Evolutionary conservation across 2,888 invertebrate genomes (phyloP).

Genomic region (Tineola bisselliella): DNA sequence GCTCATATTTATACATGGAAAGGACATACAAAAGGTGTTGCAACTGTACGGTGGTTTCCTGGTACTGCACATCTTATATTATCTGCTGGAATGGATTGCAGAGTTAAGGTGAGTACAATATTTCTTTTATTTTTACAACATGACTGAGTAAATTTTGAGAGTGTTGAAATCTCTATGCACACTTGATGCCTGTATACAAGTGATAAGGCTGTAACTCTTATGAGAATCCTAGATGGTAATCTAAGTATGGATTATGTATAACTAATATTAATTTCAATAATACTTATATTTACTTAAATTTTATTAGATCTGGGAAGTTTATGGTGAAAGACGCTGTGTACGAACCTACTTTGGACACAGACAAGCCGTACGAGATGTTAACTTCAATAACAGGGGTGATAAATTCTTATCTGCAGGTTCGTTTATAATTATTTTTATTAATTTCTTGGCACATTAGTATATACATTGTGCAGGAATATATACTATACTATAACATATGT

Average conservation of each 20-base stretch:
- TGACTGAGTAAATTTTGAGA: too few relatives aligned
- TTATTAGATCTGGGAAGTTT: slow-evolving; percentile 95
- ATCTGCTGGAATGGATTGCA: slow-evolving; percentile 96
- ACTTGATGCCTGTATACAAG: too few relatives aligned
- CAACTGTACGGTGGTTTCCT: slow-evolving; percentile 95
- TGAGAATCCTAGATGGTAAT: too few relatives aligned
- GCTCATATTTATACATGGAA: slow-evolving; percentile 95
- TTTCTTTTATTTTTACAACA: too few relatives aligned
- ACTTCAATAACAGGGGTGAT: slow-evolving; percentile 93
- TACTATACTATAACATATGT: too few relatives aligned
- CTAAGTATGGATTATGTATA: too few relatives aligned
- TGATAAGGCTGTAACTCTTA: too few relatives aligned
- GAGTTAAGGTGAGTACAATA: slow-evolving; percentile 79
- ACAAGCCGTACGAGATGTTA: slow-evolving; percentile 95
- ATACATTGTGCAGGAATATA: too few relatives aligned
- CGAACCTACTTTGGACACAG: slow-evolving; percentile 96
- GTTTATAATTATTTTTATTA: slow-evolving; percentile 21
- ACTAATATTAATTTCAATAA: not conserved
- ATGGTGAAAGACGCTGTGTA: slow-evolving; percentile 91
- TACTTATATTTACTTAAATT: not conserved
- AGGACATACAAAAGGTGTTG: slow-evolving; percentile 96
- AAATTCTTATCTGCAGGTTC: slow-evolving; percentile 93
- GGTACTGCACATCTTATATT: slow-evolving; percentile 92
- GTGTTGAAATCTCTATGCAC: too few relatives aligned
- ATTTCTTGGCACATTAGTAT: too few relatives aligned